Evolutionary conservation across 2,797 vertebrate genomes (phyloP), one percentile per base, ranked within the genome.

Genomic region (Oreochromis mossambicus): DNA sequence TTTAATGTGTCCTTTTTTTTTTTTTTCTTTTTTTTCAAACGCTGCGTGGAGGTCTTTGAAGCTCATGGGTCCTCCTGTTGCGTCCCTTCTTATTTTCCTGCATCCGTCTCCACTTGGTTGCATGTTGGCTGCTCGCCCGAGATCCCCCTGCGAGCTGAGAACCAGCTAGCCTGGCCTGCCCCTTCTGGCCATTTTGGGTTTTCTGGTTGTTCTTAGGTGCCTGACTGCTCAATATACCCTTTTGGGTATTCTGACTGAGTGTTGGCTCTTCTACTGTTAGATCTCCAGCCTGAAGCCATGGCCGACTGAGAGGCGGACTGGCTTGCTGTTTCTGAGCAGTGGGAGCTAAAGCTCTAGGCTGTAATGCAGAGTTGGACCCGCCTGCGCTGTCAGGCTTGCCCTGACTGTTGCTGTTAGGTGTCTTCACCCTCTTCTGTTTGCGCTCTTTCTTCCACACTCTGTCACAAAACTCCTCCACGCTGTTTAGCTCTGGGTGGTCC

Each of bases 21-120:
- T 1, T 24, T n/a, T 61, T 26, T 51, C 38, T 11, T 29, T 26
- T 34, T 77, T 48, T 86, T 95, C 97, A 99, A 95, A 99, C 98
- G 93, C 98, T 99, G 83, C 98, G 97, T 9, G 98, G 98, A 90
- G 98, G 98, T 97, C 98, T 98, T 88, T 99, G 98, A 92, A 98
- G 98, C 95, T 99, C 98, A 41, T 99, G 98, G 97, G 98, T 99
- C 96, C 98, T 98, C 96, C 98, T 97, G 92, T 99, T 99, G 88
- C 98, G 97, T 84, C 98, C 98, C 94, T 99, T 99, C 96, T 99
- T 99, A 85, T 97, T 99, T 92, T 99, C 98, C 92, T 99, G 98
- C 94, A 98, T 96, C 93, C 98, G 97, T 94, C 98, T 98, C 98
- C 98, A 99, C 90, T 99, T 99, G 94, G 97, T 96, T 29, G 96